phyloP scores from a whole-genome alignment of 2,797 vertebrate species.

The Zenarchopterus dispar region DNA sequence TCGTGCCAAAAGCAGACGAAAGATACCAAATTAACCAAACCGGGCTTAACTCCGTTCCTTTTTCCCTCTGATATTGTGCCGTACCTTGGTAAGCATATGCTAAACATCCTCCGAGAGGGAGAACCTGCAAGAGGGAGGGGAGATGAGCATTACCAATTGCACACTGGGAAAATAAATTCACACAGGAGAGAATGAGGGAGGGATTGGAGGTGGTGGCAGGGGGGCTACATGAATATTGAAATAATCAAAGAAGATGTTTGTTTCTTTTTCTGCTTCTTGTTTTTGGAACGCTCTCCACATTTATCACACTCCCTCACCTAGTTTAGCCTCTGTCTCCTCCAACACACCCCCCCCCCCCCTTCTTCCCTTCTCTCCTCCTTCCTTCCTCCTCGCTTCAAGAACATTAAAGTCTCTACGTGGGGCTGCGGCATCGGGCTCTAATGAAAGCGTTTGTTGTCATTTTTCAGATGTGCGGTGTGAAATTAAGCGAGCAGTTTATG shows the following conservation, averaged over 20 bases:
- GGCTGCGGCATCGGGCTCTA: constrained; percentile 82
- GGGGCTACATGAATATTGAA: constrained; percentile 74
- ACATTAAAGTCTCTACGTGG: constrained; percentile 82
- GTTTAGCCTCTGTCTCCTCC: constrained; percentile 64
- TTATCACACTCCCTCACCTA: constrained; percentile 83
- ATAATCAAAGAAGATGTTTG: constrained; percentile 70
- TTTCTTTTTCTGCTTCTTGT: constrained; percentile 63
- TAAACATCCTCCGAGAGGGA: constrained; percentile 59
- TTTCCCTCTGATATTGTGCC: too few relatives aligned
- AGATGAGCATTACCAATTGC: constrained; percentile 74
- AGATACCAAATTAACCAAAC: constrained; percentile 68
- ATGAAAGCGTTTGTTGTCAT: constrained; percentile 89
- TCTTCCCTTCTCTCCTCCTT: constrained; percentile 34
- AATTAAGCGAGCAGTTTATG: constrained; percentile 90
- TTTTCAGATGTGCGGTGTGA: constrained; percentile 87
- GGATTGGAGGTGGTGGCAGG: constrained; percentile 39
- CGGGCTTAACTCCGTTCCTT: constrained; percentile 52
- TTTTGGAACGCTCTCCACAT: constrained; percentile 74
- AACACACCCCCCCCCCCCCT: constrained; percentile 3
- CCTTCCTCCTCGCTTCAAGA: constrained; percentile 74
- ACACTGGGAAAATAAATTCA: constrained; percentile 71
- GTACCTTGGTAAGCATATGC: constrained; percentile 61
- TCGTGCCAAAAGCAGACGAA: constrained; percentile 58
- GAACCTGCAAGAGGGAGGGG: constrained; percentile 40
- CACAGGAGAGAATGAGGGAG: constrained; percentile 49